Evolutionary conservation across 2,888 invertebrate genomes (phyloP).

Genomic region (Meganola albula): DNA sequence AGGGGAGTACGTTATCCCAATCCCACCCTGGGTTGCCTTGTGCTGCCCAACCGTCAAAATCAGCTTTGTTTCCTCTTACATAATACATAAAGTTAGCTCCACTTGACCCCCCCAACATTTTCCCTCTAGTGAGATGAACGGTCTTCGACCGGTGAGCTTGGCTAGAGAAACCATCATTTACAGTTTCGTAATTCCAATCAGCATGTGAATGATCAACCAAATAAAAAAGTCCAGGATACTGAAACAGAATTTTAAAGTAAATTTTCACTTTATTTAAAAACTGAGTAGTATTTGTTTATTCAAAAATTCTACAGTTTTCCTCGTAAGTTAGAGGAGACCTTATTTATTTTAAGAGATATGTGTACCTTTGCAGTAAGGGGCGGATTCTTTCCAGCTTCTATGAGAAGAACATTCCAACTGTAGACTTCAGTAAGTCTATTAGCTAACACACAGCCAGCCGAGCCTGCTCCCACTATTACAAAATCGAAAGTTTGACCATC

Average conservation of each 20-base stretch:
- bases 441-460: slow-evolving; percentile 84
- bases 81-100: slow-evolving; percentile 82
- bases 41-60: slow-evolving; percentile 74
- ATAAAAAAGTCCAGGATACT: slow-evolving; percentile 44
- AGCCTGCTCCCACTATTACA: slow-evolving; percentile 53
- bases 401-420: slow-evolving; percentile 80
- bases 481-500: slow-evolving; percentile 50
- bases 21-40: slow-evolving; percentile 74
- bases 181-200: slow-evolving; percentile 42
- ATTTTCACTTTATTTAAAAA: no score
- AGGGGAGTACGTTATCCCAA: slow-evolving; percentile 37
- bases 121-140: slow-evolving; percentile 75
- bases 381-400: slow-evolving; percentile 81
- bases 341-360: no score
- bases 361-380: slow-evolving; percentile 36
- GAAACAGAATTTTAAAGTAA: no score
- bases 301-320: no score
- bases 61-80: slow-evolving; percentile 79
- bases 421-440: slow-evolving; percentile 83
- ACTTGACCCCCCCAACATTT: slow-evolving; percentile 82
- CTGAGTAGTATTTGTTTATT: no score
- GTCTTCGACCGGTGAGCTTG: slow-evolving; percentile 34
- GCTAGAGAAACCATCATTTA: slow-evolving; percentile 40
- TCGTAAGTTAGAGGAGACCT: no score
- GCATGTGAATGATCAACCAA: slow-evolving; percentile 32